Evolutionary conservation across 2,113 vertebrate genomes (phyloP), one percentile per base, ranked within the genome.

Genomic region (Brachyhypopomus occidentalis): DNA sequence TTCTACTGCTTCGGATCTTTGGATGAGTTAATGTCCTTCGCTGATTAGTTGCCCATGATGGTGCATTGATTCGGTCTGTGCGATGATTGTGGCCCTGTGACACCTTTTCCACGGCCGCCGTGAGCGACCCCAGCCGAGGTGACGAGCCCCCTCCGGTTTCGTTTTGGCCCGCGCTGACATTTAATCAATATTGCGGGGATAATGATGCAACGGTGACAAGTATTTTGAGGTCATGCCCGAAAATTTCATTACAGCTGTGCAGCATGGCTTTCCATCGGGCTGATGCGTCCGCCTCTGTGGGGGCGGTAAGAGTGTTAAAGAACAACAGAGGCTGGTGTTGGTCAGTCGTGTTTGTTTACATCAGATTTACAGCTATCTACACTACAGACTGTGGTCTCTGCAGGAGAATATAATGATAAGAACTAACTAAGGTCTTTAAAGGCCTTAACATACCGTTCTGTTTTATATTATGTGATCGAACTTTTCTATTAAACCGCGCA

Each of bases 141-240:
- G 19, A 4, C 20, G 64, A 5, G 1, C 36, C 27, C 34, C 36
- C 36, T 41, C 22, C 38, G 41, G 66, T 34, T 70, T 70, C n/a
- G 66, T 41, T 70, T 70, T n/a, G 38, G n/a, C 30, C 66, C 19
- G 12, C 5, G 36, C 36, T 41, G 66, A 70, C 55, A 30, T 75
- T 36, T 38, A 36, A 75, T 75, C 56, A 38, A 73, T 73, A 36
- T 38, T 74, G 1, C 19, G 4, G 63, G 73, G 71, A 74, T 64
- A 52, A 20, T 20, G 19, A 22, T 8, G 23, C n/a, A 30, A 56
- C 41, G 17, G 58, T 12, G n/a, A 19, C 66, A 12, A 80, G 23
- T 59, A 41, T 38, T 23, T 80, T 14, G 52, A 74, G 27, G 71
- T 80, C 74, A 80, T 48, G 22, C 19, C 19, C 9, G 48, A 20